Evolutionary conservation across 2,113 vertebrate species (phyloP), one percentile per base, ranked within the genome.

Genomic region (Ranitomeya imitator): DNA sequence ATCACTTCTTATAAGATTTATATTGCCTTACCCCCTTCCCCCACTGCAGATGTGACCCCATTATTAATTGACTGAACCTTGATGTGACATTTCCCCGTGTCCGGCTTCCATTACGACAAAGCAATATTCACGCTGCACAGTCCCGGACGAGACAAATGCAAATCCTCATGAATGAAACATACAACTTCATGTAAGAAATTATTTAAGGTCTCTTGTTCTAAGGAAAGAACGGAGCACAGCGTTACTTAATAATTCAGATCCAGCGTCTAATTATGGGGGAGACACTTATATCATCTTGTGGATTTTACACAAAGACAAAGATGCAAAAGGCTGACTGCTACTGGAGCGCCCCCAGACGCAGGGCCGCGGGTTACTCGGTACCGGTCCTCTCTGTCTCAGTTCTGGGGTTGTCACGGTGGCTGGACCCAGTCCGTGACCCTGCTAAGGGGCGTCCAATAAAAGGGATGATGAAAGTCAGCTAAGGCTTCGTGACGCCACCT

Each of bases 151-250:
- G 23, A 2, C 55, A 55, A 57, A 37, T 60, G 55, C 55, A 37
- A 26, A 80, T 31, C 54, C 26, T 80, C 55, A 80, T 59, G 55
- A 80, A 60, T 60, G 55, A 80, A 80, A 80, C 55, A 80, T 79
- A 26, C 77, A 26, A 4, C 12, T 79, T 79, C 21, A 79, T 79
- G 57, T 79, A 60, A 31, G 26, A 80, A 80, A 80, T 26, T 7
- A 16, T 80, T 59, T 57, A 54, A 16, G 12, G 78, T 80, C 54
- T 80, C 78, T 26, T 80, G 7, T 6, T 80, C 59, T 80, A 55
- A 21, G 14, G n/a, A 10, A n/a, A 11, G 23, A 60, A 59, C 23
- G 1, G 15, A 80, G 78, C 5, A 15, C 37, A 0, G 55, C 23
- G 55, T 14, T 18, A 16, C 59, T 80, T 60, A 80, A 80, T 59